Conservation (phyloP, 2,113 vertebrate genomes). For the Channa argus region DNA sequence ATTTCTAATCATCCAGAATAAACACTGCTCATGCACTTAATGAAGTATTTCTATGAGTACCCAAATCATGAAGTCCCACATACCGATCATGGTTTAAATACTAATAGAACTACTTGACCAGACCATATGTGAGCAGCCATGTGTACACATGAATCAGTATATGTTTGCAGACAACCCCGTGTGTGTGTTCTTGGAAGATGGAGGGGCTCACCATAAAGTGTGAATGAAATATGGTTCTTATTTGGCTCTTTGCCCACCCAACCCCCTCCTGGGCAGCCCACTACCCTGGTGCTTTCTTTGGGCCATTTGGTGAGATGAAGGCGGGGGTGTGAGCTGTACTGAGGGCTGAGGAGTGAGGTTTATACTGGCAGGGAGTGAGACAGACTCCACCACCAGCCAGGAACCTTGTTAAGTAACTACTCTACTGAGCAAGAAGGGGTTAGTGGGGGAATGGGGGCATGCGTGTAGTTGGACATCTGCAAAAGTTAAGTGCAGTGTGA, state of each 20-base stretch:
- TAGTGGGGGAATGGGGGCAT: slow-evolving; percentile 4
- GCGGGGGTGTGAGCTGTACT: slow-evolving; percentile 36
- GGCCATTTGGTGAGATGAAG: slow-evolving; percentile 70
- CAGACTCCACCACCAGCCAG: slow-evolving; percentile 64
- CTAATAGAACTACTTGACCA: slow-evolving; percentile 54
- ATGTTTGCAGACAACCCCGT: slow-evolving; percentile 43
- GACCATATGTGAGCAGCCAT: slow-evolving; percentile 28
- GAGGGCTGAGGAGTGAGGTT: slow-evolving; percentile 60
- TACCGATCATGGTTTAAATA: slow-evolving; percentile 71
- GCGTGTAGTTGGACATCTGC: slow-evolving; percentile 48
- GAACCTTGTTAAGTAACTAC: slow-evolving; percentile 70
- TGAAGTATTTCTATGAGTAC: slow-evolving; percentile 26
- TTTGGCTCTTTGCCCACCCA: slow-evolving; percentile 68
- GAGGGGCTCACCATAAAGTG: slow-evolving; percentile 28
- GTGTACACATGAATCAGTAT: slow-evolving; percentile 45
- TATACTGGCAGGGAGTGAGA: slow-evolving; percentile 69
- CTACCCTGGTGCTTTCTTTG: slow-evolving; percentile 50
- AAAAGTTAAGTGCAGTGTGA: slow-evolving; percentile 15
- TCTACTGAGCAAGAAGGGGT: slow-evolving; percentile 26
- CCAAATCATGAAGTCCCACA: slow-evolving; percentile 61
- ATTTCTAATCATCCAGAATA: slow-evolving; percentile 13
- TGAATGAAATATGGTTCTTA: slow-evolving; percentile 75
- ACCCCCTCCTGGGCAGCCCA: not conserved
- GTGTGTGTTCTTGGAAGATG: slow-evolving; percentile 57
- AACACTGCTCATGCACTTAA: slow-evolving; percentile 4